Evolutionary conservation across 2,888 invertebrate genomes (phyloP).

Genomic region (Trimorus sp.): DNA sequence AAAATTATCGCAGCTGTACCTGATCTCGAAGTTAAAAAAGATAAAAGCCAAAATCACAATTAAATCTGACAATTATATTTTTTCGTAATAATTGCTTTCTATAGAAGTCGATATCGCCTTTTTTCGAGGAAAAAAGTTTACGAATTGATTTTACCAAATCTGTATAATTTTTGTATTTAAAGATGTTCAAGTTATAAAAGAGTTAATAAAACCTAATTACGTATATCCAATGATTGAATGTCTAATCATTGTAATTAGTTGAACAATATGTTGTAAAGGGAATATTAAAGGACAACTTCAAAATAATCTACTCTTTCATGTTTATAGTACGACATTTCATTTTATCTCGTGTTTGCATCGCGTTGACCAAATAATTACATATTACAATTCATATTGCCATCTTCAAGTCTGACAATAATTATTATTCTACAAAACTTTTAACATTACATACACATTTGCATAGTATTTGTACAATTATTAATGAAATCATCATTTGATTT

Average conservation of each 20-base stretch:
- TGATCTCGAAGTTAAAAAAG: slow-evolving; percentile 39
- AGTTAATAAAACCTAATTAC: slow-evolving; percentile 1
- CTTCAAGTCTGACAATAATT: too few relatives aligned
- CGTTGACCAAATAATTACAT: slow-evolving; percentile 2
- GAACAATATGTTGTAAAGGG: too few relatives aligned
- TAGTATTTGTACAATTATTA: slow-evolving; percentile 33
- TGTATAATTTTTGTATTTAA: slow-evolving; percentile 52
- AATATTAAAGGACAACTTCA: too few relatives aligned
- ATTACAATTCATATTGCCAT: neutral
- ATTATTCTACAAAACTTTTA: slow-evolving; percentile 2
- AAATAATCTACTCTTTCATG: too few relatives aligned
- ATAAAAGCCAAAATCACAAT: slow-evolving; percentile 18
- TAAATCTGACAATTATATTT: slow-evolving; percentile 30
- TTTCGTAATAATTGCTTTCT: neutral
- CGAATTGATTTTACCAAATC: slow-evolving; percentile 2
- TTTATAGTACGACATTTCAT: too few relatives aligned
- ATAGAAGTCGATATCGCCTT: too few relatives aligned
- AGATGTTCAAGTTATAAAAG: neutral
- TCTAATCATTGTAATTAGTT: too few relatives aligned
- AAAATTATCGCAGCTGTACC: slow-evolving; percentile 68
- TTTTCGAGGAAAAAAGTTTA: neutral
- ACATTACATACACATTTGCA: slow-evolving; percentile 37
- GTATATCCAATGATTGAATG: neutral
- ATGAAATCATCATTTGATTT: slow-evolving; percentile 30
- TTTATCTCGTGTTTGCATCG: too few relatives aligned